Percentiles rank a stretch among this genome's conserved stretches.
These are phyloP conservation scores for Nineta flava DNA, from an alignment of 2,888 invertebrate genomes.

Conservation along the genomic window DNA sequence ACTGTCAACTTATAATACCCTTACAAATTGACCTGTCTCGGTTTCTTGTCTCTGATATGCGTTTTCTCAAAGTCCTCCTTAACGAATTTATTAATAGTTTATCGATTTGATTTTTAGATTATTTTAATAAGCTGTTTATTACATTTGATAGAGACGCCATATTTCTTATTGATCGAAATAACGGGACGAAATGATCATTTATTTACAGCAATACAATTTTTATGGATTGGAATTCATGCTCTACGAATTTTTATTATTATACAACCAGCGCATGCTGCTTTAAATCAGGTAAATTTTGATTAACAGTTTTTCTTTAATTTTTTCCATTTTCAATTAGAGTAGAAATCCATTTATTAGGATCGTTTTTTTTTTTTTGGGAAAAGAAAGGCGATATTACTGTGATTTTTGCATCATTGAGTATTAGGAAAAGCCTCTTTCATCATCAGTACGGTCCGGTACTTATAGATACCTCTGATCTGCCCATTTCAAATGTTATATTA, in stretches of 20 bases:
- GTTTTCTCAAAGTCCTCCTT: no score
- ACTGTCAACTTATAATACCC: no score
- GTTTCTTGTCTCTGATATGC: no score
- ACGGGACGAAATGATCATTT: constrained; percentile 1
- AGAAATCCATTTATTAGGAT: no score
- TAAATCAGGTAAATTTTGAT: neutral
- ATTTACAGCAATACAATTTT: neutral
- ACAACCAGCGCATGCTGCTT: constrained; percentile 1
- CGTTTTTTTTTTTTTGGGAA: no score
- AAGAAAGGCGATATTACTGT: no score
- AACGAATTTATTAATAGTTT: neutral
- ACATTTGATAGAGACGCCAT: constrained; percentile 6
- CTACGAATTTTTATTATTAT: constrained; percentile 3
- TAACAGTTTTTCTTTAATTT: no score
- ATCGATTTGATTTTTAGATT: neutral
- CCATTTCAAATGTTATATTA: no score
- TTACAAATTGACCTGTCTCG: no score
- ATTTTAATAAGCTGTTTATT: constrained; percentile 4
- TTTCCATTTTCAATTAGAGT: no score
- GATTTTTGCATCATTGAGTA: neutral
- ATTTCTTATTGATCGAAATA: constrained; percentile 2
- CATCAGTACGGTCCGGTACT: neutral
- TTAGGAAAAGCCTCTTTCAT: neutral
- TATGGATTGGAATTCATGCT: constrained; percentile 5
- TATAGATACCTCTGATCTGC: neutral